Conservation (phyloP, 2,113 vertebrate genomes). For the Bambusicola thoracicus region DNA sequence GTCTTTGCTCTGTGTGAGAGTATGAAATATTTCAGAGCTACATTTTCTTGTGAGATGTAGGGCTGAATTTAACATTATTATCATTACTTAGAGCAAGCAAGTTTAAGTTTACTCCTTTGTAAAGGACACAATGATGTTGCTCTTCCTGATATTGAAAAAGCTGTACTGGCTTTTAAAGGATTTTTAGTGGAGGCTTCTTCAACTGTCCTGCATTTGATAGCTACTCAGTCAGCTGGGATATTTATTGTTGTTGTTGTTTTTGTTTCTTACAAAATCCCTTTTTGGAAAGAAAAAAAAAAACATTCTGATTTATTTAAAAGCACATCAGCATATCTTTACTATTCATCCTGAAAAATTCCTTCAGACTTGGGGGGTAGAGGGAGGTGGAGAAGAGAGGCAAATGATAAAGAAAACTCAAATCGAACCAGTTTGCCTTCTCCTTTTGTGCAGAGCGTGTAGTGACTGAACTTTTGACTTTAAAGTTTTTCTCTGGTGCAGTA, state of each 20-base stretch:
- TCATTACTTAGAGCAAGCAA: constrained; percentile 11
- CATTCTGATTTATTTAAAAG: constrained; percentile 8
- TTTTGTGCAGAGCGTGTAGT: not conserved
- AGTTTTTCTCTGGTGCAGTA: not conserved
- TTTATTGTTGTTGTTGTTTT: not conserved
- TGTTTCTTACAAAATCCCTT: not conserved
- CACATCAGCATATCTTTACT: not conserved
- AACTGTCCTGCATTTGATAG: constrained; percentile 44
- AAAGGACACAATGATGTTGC: constrained; percentile 16
- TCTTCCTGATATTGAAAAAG: constrained; percentile 11
- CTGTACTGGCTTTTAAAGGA: constrained; percentile 18
- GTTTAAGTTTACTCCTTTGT: constrained; percentile 48
- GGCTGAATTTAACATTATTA: constrained; percentile 46
- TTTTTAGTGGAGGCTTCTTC: constrained; percentile 47
- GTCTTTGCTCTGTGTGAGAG: not conserved
- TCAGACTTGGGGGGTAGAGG: not conserved
- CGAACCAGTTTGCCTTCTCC: not conserved
- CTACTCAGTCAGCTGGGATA: not conserved
- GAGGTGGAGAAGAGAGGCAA: not conserved
- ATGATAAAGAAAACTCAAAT: constrained; percentile 29
- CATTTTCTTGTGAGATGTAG: constrained; percentile 19
- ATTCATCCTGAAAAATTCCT: constrained; percentile 39
- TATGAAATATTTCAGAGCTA: constrained; percentile 42
- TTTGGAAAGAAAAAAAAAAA: not conserved
- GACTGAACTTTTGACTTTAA: constrained; percentile 46